Base-by-base conservation (phyloP, 2,113 vertebrate genomes). In the Platycercus adscitus region DNA sequence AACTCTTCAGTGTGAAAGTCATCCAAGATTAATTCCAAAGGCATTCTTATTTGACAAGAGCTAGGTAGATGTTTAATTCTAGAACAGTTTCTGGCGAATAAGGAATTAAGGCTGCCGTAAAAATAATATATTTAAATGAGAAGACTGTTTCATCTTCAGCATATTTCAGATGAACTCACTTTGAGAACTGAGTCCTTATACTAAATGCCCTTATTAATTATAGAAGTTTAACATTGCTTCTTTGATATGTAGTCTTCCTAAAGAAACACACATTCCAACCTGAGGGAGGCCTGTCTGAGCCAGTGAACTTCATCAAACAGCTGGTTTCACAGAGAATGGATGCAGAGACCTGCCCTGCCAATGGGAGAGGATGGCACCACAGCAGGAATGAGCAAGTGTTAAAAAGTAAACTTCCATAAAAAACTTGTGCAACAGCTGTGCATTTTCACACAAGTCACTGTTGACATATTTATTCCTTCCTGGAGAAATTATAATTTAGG, bases 151-250 rank as follows among this genome's bases (percentile, higher is more conserved):
- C 10, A 61, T 60, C 1, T 0, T 58, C 21, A 64, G 66, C 0
- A 44, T 66, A 88, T 79, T 86, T 64, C 56, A 75, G 25, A 71
- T 46, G 1, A 71, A 86, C 64, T 86, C 6, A 47, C 33, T 76
- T 87, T 55, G 56, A 71, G 35, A 95, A 20, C 10, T 55, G 56
- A 89, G 11, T 46, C 47, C 39, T 60, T 76, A 35, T 29, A 64
- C 23, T 68, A 89, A 75, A 85, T 35, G 8, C 9, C 9, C 4
- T 33, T 79, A 69, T 69, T 72, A 88, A 69, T 53, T 33, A 60
- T 1, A 60, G 20, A 44, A 61, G 3, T 37, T 66, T 44, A 68
- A 68, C 0, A 0, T 28, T 5, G 0, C 19, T 43, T 35, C 37
- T 75, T 68, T 64, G 41, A 58, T 39, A 50, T 9, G 17, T 3